Evolutionary conservation across 2,797 vertebrate genomes (phyloP).

Genomic region (Pseudochaenichthys georgianus): DNA sequence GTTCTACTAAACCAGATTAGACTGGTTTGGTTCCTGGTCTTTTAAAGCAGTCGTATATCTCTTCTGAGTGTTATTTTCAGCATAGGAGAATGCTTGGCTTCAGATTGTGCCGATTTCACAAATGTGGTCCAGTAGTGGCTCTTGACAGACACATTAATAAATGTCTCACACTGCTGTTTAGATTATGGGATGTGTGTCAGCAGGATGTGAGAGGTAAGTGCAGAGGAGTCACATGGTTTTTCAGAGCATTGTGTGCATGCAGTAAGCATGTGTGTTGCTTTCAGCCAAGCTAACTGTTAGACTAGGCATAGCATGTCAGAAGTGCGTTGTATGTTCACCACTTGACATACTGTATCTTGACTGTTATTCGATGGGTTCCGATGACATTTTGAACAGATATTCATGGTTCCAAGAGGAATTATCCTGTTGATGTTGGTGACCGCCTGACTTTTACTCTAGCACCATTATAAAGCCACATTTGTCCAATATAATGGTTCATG

Average conservation of each 20-base stretch:
- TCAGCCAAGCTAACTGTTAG: not conserved
- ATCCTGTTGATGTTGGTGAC: no score
- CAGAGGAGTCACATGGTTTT: not conserved
- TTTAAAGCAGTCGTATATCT: constrained; percentile 36
- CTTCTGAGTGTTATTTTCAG: constrained; percentile 25
- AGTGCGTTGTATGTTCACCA: not conserved
- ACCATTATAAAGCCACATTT: no score
- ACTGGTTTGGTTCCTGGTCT: constrained; percentile 43
- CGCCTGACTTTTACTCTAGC: no score
- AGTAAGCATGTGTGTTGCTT: not conserved
- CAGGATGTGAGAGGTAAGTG: constrained; percentile 29
- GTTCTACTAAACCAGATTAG: constrained; percentile 46
- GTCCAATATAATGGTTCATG: no score
- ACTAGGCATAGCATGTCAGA: no score
- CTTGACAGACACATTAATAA: constrained; percentile 42
- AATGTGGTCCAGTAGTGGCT: constrained; percentile 17
- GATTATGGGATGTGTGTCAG: constrained; percentile 15
- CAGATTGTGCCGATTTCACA: constrained; percentile 22
- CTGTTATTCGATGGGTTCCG: not conserved
- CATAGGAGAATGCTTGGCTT: constrained; percentile 8
- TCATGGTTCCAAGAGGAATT: not conserved
- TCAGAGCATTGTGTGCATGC: not conserved
- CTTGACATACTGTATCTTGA: not conserved
- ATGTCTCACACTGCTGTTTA: constrained; percentile 30
- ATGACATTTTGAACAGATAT: not conserved